Conservation (phyloP, 2,888 invertebrate species). For the Arrhopalites spinosus region DNA sequence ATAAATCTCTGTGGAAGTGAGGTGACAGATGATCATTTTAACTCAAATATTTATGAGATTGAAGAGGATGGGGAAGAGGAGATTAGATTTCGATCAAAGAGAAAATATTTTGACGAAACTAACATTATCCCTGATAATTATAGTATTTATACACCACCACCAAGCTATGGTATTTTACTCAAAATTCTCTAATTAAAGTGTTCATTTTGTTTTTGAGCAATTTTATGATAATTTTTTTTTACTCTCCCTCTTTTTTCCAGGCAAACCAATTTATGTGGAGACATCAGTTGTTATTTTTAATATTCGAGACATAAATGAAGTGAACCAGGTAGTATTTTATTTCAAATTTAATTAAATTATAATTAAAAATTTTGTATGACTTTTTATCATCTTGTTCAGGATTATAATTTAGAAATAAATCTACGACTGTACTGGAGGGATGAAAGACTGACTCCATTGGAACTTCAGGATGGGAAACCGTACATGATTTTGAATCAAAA, state of each 20-base stretch:
- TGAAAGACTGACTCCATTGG: constrained; percentile 21
- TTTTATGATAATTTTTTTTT: too few relatives aligned
- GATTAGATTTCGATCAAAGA: too few relatives aligned
- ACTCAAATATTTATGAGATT: not conserved
- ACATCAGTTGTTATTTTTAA: constrained; percentile 52
- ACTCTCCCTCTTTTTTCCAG: too few relatives aligned
- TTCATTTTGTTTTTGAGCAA: too few relatives aligned
- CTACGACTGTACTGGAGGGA: constrained; percentile 40
- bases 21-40: not conserved
- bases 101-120: not conserved
- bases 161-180: not conserved
- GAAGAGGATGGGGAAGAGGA: not conserved
- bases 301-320: constrained; percentile 54
- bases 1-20: too few relatives aligned
- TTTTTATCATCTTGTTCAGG: not conserved
- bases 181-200: too few relatives aligned
- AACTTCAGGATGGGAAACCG: not conserved
- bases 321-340: constrained; percentile 53
- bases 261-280: constrained; percentile 49
- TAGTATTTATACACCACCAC: not conserved
- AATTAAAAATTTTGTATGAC: not conserved
- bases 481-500: constrained; percentile 27
- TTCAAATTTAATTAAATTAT: too few relatives aligned
- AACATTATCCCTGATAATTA: constrained; percentile 8
- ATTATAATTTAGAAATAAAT: constrained; percentile 39